phyloP scores from a whole-genome alignment of 2,888 invertebrate genomes.

The Pachycephus smyrnensis region DNA sequence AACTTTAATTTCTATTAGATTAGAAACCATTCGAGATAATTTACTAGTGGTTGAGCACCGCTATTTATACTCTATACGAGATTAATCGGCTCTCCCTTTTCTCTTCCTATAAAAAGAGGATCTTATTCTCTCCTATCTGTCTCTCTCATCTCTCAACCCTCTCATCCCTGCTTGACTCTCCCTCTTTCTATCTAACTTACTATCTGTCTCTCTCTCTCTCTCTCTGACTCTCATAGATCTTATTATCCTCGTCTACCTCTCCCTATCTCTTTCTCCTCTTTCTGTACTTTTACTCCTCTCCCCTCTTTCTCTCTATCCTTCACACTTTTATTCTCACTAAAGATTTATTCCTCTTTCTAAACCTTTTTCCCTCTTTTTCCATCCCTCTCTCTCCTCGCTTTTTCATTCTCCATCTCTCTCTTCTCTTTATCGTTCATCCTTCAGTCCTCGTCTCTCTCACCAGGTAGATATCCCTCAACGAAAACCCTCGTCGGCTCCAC shows the following conservation, averaged over 20 bases:
- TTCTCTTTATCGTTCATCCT: neutral
- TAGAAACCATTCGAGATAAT: neutral
- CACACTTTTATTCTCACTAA: conserved; percentile 24
- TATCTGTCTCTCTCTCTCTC: neutral
- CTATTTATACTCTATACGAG: conserved; percentile 15
- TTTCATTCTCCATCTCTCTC: conserved; percentile 18
- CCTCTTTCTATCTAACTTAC: neutral
- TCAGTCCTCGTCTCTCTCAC: neutral
- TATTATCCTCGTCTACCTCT: conserved; percentile 4
- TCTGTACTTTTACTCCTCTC: conserved; percentile 1
- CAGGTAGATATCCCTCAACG: conserved; percentile 36
- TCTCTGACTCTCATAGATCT: conserved; percentile 11
- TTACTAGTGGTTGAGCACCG: neutral
- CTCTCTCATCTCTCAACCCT: neutral
- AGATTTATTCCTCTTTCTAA: conserved; percentile 47
- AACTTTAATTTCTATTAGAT: neutral
- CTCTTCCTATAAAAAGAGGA: conserved; percentile 9
- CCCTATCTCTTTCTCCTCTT: neutral
- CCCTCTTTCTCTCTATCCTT: neutral
- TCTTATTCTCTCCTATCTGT: neutral
- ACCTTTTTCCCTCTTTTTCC: conserved; percentile 28
- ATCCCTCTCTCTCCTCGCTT: conserved; percentile 31
- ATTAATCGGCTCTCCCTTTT: conserved; percentile 21
- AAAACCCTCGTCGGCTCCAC: conserved; percentile 45
- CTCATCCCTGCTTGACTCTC: neutral